Percentiles rank a stretch among this genome's conserved stretches.
Conservation (phyloP, 2,113 vertebrate genomes). For the Nerophis ophidion region DNA sequence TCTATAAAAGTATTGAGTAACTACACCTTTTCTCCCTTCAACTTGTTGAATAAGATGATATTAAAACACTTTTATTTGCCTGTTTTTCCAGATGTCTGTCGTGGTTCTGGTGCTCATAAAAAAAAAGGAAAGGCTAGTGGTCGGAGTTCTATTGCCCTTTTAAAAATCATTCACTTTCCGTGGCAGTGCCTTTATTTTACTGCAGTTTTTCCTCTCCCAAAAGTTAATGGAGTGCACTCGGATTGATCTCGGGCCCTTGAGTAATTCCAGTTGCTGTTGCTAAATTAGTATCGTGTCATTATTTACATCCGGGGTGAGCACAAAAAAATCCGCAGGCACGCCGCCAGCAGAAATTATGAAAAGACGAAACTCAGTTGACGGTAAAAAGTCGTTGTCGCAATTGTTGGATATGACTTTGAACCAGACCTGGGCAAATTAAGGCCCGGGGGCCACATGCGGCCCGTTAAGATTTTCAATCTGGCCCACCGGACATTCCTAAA, state of each 20-base stretch:
- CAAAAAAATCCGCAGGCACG: not conserved
- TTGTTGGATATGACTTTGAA: too few relatives aligned
- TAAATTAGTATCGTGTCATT: conserved; percentile 41
- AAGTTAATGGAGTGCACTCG: conserved; percentile 51
- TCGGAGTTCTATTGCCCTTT: conserved; percentile 20
- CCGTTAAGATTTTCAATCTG: too few relatives aligned
- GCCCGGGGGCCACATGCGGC: too few relatives aligned
- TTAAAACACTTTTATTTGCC: conserved; percentile 9
- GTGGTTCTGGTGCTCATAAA: conserved; percentile 12
- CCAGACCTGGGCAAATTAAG: too few relatives aligned
- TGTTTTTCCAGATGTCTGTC: conserved; percentile 23
- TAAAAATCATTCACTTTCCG: conserved; percentile 42
- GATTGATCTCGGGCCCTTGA: conserved; percentile 39
- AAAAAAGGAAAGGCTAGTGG: conserved; percentile 15
- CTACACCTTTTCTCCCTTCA: conserved; percentile 6
- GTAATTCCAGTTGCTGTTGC: conserved; percentile 34
- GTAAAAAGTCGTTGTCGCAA: too few relatives aligned
- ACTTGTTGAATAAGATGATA: conserved; percentile 15
- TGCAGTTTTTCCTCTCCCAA: conserved; percentile 21
- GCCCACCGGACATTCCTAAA: too few relatives aligned
- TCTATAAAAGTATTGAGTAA: conserved; percentile 6
- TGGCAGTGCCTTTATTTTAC: conserved; percentile 41
- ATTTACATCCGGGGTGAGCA: conserved; percentile 20
- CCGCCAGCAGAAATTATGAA: too few relatives aligned
- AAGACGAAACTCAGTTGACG: too few relatives aligned